Percentiles rank a stretch among this genome's conserved stretches.
Evolutionary conservation across 2,797 vertebrate genomes (phyloP).

Genomic region (Enoplosus armatus): DNA sequence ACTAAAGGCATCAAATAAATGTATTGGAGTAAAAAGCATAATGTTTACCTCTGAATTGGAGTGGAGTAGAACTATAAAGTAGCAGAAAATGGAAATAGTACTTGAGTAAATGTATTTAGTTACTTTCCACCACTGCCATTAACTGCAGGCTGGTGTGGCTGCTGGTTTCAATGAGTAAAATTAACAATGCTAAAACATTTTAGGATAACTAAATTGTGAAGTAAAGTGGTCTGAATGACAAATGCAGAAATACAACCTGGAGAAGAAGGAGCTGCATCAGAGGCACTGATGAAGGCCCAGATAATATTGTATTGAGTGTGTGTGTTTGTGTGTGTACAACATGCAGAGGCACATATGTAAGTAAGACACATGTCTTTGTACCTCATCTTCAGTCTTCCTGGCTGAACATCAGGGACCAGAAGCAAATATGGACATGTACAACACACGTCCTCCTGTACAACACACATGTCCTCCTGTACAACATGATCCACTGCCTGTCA

Average conservation of each 20-base stretch:
- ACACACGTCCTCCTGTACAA: conserved; percentile 24
- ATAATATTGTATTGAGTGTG: neutral
- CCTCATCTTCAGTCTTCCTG: conserved; percentile 31
- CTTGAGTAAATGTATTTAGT: too few relatives aligned
- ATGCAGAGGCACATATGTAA: neutral
- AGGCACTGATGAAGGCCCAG: neutral
- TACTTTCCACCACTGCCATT: neutral
- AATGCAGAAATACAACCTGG: neutral
- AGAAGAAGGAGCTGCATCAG: neutral
- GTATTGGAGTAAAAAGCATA: neutral
- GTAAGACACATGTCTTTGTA: too few relatives aligned
- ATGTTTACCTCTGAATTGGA: neutral
- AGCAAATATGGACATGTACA: neutral
- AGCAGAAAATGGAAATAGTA: neutral
- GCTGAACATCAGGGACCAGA: conserved; percentile 17
- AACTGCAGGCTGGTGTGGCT: neutral
- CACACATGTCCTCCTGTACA: conserved; percentile 28
- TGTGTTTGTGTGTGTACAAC: neutral
- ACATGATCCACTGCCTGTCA: conserved; percentile 28
- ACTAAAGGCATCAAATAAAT: too few relatives aligned
- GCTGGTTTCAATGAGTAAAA: too few relatives aligned
- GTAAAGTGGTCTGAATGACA: neutral
- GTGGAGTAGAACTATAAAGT: neutral
- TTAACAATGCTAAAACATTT: neutral
- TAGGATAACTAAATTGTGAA: neutral